These are phyloP conservation scores for Macrochelys suwanniensis DNA, from an alignment of 2,797 vertebrate species.

Conservation along the genomic window DNA sequence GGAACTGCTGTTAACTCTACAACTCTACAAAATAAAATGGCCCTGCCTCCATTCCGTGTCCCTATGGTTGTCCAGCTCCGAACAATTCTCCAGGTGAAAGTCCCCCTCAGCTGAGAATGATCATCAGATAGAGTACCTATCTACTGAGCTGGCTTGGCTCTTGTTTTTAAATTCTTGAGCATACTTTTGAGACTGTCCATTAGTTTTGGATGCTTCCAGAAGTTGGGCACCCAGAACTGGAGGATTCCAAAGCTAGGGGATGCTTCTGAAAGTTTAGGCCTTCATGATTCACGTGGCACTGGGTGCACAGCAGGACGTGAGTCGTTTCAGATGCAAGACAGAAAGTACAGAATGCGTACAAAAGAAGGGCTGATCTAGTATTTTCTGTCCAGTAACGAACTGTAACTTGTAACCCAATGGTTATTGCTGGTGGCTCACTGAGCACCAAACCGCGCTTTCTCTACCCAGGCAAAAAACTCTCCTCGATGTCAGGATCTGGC, in stretches of 20 bases:
- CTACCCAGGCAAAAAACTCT: slow-evolving; percentile 18
- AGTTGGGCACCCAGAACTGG: background rate
- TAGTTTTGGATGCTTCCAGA: background rate
- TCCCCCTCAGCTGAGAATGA: background rate
- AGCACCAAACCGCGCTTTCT: background rate
- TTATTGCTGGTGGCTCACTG: background rate
- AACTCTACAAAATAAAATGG: accelerated
- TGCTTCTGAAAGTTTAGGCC: background rate
- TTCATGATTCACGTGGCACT: background rate
- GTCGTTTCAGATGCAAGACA: slow-evolving; percentile 24
- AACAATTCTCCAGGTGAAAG: background rate
- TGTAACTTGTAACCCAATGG: background rate
- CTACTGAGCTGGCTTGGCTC: background rate
- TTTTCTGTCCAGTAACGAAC: too few relatives aligned
- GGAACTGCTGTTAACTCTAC: background rate
- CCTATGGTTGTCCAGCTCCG: background rate
- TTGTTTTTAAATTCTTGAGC: background rate
- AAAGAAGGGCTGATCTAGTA: background rate
- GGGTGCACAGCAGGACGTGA: slow-evolving; percentile 41
- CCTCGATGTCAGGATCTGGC: background rate
- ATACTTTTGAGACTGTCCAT: background rate
- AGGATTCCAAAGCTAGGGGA: background rate
- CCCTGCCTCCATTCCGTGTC: background rate
- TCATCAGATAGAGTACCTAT: background rate
- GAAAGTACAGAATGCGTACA: background rate